Evolutionary conservation across 2,113 vertebrate species (phyloP).

Genomic region (Cettia cetti): DNA sequence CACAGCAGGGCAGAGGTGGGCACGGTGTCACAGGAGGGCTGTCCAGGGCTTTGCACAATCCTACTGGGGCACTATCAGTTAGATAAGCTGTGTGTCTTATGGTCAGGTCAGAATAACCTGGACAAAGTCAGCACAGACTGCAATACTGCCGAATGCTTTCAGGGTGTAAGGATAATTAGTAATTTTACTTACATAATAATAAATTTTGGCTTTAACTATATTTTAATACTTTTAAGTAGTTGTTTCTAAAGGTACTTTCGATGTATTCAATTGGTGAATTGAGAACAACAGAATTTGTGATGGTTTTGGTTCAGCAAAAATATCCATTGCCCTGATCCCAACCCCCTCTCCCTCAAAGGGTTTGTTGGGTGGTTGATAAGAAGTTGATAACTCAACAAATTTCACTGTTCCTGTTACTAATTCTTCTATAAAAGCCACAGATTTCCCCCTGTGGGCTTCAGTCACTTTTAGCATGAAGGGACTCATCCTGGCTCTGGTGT

Average conservation of each 20-base stretch:
- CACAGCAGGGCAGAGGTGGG: background rate
- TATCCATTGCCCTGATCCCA: background rate
- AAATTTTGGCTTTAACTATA: background rate
- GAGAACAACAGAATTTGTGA: background rate
- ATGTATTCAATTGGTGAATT: background rate
- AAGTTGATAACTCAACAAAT: constrained; percentile 51
- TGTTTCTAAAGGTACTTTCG: background rate
- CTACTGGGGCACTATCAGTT: background rate
- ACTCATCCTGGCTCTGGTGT: constrained; percentile 69
- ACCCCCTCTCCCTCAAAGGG: background rate
- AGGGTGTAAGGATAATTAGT: background rate
- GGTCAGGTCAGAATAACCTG: constrained; percentile 62
- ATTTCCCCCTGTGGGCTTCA: background rate
- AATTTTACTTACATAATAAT: background rate
- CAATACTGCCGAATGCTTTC: background rate
- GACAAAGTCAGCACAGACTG: background rate
- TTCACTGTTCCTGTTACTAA: background rate
- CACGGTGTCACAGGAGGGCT: background rate
- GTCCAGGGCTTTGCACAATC: background rate
- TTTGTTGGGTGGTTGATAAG: constrained; percentile 42
- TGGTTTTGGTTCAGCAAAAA: background rate
- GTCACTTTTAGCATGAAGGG: constrained; percentile 75
- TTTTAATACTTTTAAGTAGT: background rate
- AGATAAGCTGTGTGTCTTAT: constrained; percentile 31
- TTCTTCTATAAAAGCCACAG: constrained; percentile 63